Percentiles rank a stretch among this genome's conserved stretches.
These are phyloP conservation scores for Bos indicus DNA, from an alignment of 2,113 vertebrate genomes.

Conservation along the genomic window DNA sequence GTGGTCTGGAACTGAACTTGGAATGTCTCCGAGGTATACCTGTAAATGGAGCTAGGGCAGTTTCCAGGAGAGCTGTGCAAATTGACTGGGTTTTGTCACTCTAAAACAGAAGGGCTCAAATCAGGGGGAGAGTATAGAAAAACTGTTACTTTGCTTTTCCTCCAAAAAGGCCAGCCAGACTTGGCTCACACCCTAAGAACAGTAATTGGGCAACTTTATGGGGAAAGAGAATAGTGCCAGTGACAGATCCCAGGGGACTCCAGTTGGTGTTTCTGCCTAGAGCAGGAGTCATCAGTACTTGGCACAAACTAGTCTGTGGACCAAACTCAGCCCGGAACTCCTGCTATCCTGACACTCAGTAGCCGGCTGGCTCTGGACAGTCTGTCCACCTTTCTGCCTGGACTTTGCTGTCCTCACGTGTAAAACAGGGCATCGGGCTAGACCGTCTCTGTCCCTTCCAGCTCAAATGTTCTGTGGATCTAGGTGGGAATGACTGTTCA, in stretches of 20 bases:
- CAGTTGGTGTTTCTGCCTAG: neutral
- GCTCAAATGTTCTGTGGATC: constrained; percentile 63
- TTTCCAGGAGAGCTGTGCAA: neutral
- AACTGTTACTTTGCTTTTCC: neutral
- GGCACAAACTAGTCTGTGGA: neutral
- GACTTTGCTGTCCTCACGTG: neutral
- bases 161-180: neutral
- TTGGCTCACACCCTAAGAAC: neutral
- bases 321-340: neutral
- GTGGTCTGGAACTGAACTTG: neutral
- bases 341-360: neutral
- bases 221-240: neutral
- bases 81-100: neutral
- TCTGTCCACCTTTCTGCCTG: neutral
- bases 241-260: neutral
- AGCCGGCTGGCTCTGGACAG: neutral
- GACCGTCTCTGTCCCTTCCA: constrained; percentile 58
- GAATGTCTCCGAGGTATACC: neutral
- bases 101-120: neutral
- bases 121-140: neutral
- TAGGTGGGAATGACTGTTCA: constrained; percentile 99
- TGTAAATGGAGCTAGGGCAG: neutral
- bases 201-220: neutral
- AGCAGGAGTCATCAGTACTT: neutral
- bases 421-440: constrained; percentile 41